Base-by-base conservation (phyloP, 1,140 invertebrate species). In the Caenorhabditis briggsae region DNA sequence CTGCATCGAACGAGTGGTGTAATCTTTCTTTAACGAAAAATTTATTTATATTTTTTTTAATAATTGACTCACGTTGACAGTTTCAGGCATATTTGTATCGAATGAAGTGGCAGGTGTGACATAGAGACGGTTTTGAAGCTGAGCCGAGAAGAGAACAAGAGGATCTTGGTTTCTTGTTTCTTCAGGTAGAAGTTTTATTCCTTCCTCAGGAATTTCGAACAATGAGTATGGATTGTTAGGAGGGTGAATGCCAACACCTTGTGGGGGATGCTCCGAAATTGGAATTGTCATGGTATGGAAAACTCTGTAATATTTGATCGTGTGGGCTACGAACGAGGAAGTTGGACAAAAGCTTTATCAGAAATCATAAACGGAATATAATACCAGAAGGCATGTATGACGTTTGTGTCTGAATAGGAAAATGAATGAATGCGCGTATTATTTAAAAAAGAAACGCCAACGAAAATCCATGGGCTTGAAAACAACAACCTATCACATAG, bases 1-100 rank as follows among this genome's bases (percentile, higher is more conserved):
- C 6, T 46, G 33, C 3, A 14, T 8, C 8, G n/a, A 11, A 16
- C 41, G 20, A n/a, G 33, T 16, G 18, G n/a, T 43, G 14, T 46
- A 70, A 41, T 70, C 64, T 43, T 70, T 70, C 64, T 70, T 8
- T n/a, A 43, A 70, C 12, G 8, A 70, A 43, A 43, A n/a, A 6
- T 46, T 2, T 23, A 46, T 0, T 7, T n/a, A n/a, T 16, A 18
- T 59, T 8, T 18, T 11, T 43, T 18, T 7, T 2, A 33, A 33
- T 33, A 33, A 33, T 33, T 14, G 1, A 5, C 64, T 70, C n/a
- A 70, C 64, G 18, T 70, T 43, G 14, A 70, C 64, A 18, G 16
- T 16, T 46, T 46, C 64, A 7, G 64, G 64, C 14, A 70, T 41
- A n/a, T 70, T 70, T 43, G 64, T 70, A 5, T 46, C 23, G 8